Base-by-base conservation (phyloP, 2,113 vertebrate genomes). In the Oryctolagus cuniculus region DNA sequence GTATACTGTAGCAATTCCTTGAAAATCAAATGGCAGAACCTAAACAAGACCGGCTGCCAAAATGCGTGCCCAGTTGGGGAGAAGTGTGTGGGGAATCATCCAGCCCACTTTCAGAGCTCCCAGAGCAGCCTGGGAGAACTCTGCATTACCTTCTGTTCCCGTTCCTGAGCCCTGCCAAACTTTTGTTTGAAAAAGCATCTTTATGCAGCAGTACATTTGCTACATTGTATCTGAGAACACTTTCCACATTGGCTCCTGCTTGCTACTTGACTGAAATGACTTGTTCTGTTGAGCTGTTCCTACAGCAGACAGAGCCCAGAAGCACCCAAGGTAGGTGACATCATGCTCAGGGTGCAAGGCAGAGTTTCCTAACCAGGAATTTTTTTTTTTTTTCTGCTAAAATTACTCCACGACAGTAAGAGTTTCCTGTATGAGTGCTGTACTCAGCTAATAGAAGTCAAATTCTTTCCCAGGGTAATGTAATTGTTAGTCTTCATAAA, bases 61-160 rank as follows among this genome's bases (percentile, higher is more conserved):
- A 97, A 87, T 44, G 89, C 96, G 94, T 93, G 94, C 95, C 96
- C 81, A 29, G 87, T 97, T 96, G 86, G 94, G 95, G 96, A 95
- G 89, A 98, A 97, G 79, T 84, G 75, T 93, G 73, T 31, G 97
- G 86, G 82, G 78, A 95, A 74, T 96, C 95, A 95, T 92, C 96
- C 96, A 89, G 4, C 73, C 87, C 74, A 44, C 95, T 94, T 88
- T 12, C 79, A 97, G 88, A 97, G 83, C 82, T 95, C 96, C 96
- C 84, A 97, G 97, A 87, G 83, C 98, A 98, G 97, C 96, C 98
- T 87, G 95, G 95, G 97, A 96, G 94, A 74, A 93, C 94, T 89
- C 93, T 58, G 70, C 49, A 88, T 96, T 97, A 91, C 96, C 95
- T 95, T 95, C 95, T 97, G 96, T 96, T 96, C 96, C 5, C 27